phyloP scores from a whole-genome alignment of 2,113 vertebrate species.

The Oriolus oriolus region DNA sequence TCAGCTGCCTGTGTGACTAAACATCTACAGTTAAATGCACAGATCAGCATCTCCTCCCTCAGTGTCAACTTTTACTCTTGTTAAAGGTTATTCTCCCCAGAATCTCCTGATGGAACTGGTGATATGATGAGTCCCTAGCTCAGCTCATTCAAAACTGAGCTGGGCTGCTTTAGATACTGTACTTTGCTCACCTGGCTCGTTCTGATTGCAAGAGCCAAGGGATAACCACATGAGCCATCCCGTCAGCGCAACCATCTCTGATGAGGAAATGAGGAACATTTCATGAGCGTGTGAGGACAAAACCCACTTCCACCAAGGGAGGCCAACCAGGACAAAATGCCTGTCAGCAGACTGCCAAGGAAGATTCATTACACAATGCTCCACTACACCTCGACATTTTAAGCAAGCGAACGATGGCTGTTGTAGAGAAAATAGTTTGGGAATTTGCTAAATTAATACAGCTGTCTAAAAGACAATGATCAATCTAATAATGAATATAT shows the following conservation, averaged over 20 bases:
- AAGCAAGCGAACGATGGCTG: background rate
- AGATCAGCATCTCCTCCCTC: background rate
- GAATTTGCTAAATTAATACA: background rate
- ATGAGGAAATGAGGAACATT: background rate
- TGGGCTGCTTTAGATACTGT: background rate
- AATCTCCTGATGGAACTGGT: background rate
- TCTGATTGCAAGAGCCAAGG: background rate
- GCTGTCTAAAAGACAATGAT: background rate
- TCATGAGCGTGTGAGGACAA: background rate
- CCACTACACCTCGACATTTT: background rate
- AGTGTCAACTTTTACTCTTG: background rate
- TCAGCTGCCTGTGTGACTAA: background rate
- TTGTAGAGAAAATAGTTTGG: background rate
- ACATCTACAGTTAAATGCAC: background rate
- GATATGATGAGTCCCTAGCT: background rate
- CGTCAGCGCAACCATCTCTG: background rate
- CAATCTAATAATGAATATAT: background rate
- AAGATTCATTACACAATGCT: background rate
- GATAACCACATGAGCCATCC: background rate
- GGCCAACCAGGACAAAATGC: background rate
- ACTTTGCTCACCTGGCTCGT: background rate
- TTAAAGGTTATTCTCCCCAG: background rate
- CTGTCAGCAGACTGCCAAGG: background rate
- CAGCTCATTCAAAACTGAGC: background rate
- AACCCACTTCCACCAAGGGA: background rate